Evolutionary conservation across 2,888 invertebrate species (phyloP), one percentile per base, ranked within the genome.

Genomic region (Aspidiotus destructor): DNA sequence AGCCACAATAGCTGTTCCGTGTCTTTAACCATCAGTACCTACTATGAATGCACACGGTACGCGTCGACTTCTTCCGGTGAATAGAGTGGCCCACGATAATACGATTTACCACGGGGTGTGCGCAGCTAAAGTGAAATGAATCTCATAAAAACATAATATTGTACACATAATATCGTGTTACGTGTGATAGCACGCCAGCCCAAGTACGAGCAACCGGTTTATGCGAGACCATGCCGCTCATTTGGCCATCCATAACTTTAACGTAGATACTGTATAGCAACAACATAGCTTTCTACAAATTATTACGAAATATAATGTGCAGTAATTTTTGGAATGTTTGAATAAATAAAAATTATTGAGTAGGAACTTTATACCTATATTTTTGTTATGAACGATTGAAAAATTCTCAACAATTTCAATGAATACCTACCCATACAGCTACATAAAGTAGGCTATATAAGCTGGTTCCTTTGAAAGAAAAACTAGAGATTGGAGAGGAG

Each of bases 21-120:
- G 55, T 67, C 67, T 67, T 67, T 58, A 67, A 67, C 67, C 67
- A 60, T 67, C 28, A 3, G 28, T 28, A 28, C n/a, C n/a, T n/a
- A n/a, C 2, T 28, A 28, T 28, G 28, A 67, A 58, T 58, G 57
- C 55, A 60, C 28, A 28, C 28, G 28, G 5, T 28, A 28, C 28
- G n/a, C n/a, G n/a, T n/a, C 17, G 60, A 67, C 60, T 67, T 67
- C 67, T 67, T 67, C 67, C 67, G 67, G 67, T 48, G 48, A 58
- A 60, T 67, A 60, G 58, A 60, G 60, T 60, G 58, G 60, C 67
- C 48, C 48, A 48, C 28, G 28, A 28, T 28, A 28, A 48, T 13
- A 11, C 67, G 60, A 67, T 67, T 67, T 60, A 67, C 44, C 58
- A 67, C 48, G 67, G 67, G 28, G 44, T 67, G 57, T 28, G 8